Percentiles rank a stretch among this genome's conserved stretches.
Conservation (phyloP, 2,888 invertebrate genomes). For the Adineta ricciae region DNA sequence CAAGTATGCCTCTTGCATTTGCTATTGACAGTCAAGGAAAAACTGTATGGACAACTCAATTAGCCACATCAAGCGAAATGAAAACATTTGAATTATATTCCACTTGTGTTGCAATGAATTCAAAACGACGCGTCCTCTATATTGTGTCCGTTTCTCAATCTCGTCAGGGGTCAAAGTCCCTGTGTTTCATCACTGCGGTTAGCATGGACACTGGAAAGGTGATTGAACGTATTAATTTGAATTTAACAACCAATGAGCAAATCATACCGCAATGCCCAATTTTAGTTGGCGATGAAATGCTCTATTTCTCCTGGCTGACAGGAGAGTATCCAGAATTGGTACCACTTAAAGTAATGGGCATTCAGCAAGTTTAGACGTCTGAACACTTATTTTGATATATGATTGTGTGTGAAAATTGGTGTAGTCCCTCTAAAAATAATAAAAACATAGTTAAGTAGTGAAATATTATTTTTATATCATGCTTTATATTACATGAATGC, state of each 20-base stretch:
- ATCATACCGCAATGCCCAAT: not conserved
- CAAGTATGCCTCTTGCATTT: not conserved
- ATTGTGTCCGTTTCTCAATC: not conserved
- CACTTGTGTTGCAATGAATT: not conserved
- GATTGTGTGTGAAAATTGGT: not conserved
- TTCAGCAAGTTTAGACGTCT: not conserved
- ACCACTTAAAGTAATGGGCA: not conserved
- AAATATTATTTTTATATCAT: too few relatives aligned
- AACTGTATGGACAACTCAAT: not conserved
- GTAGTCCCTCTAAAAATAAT: not conserved
- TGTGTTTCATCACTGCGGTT: not conserved
- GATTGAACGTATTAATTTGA: not conserved
- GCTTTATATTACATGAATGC: too few relatives aligned
- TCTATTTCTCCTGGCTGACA: not conserved
- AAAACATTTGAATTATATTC: not conserved
- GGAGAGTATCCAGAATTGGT: not conserved
- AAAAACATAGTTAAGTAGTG: too few relatives aligned
- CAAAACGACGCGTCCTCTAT: not conserved
- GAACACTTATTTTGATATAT: not conserved
- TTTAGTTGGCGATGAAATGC: not conserved
- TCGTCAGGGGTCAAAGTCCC: not conserved
- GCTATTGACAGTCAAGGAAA: not conserved
- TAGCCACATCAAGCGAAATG: conserved; percentile 6
- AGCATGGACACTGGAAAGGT: not conserved
- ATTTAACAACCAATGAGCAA: not conserved